Evolutionary conservation across 2,797 vertebrate genomes (phyloP), one percentile per base, ranked within the genome.

Genomic region (Natrix natrix): DNA sequence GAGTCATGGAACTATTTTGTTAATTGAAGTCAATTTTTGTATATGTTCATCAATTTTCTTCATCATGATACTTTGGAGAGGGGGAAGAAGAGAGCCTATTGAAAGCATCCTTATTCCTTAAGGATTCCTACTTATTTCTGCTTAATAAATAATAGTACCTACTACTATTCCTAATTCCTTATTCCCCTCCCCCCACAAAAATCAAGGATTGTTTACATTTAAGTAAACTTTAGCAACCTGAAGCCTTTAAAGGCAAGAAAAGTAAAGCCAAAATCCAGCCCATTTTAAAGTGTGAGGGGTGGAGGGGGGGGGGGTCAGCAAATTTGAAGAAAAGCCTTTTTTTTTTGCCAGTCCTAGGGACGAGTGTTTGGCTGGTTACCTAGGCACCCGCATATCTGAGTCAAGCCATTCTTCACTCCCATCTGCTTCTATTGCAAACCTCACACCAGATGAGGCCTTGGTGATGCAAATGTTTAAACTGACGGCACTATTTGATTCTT

Each of bases 401-500:
- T 4, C 60, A 12, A 16, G 56, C 17, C 5, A 10, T 28, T 22
- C 43, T 59, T 66, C 26, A 57, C 48, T 86, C 83, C 11, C 78
- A 0, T 0, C 26, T 28, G 69, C 87, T 26, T 4, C 0, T 43
- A 17, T 0, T 86, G 87, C 26, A 59, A 26, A 43, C 88, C 48
- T 55, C 11, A 11, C n/a, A 6, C 56, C 54, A 55, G 24, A 43
- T 2, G 91, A 0, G 8, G 10, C 32, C 22, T 6, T 92, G 87
- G 28, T 26, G 3, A n/a, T 87, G 57, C 57, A 87, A 91, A 60
- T 61, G 88, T 66, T 22, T 56, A 52, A 55, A 92, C 78, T 60
- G 14, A 59, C 90, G 83, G 14, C 0, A 20, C 12, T 86, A 94
- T 43, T 88, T 61, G 13, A 7, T 94, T 96, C 91, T 48, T 92